A percentile compares a stretch with the other conserved stretches of the same genome.
These are phyloP conservation scores for Miichthys miiuy DNA, from an alignment of 2,797 vertebrate genomes.

Conservation along the genomic window DNA sequence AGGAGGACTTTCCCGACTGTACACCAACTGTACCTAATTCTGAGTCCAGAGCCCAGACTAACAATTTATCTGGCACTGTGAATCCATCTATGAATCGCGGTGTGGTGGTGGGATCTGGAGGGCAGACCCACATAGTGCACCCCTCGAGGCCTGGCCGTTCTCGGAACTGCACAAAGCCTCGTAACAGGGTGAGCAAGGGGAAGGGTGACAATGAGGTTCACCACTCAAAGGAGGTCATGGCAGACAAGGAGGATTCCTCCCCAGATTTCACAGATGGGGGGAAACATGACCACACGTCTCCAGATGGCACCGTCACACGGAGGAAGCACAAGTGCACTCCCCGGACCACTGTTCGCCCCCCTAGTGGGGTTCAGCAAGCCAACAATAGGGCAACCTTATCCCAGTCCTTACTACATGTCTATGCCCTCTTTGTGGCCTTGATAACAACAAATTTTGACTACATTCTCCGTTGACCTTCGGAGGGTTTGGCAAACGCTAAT, in stretches of 20 bases:
- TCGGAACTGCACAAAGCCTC: slow-evolving; percentile 95
- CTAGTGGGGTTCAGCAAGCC: slow-evolving; percentile 97
- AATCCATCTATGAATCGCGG: slow-evolving; percentile 84
- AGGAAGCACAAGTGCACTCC: slow-evolving; percentile 96
- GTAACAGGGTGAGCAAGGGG: slow-evolving; percentile 85
- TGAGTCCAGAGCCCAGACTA: slow-evolving; percentile 94
- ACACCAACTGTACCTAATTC: slow-evolving; percentile 83
- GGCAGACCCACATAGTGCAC: slow-evolving; percentile 81
- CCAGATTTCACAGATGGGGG: slow-evolving; percentile 90
- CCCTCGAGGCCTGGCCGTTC: slow-evolving; percentile 87
- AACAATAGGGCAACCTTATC: slow-evolving; percentile 83
- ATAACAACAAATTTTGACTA: slow-evolving; percentile 86
- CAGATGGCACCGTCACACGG: slow-evolving; percentile 87
- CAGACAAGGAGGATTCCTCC: slow-evolving; percentile 91
- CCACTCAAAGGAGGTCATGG: slow-evolving; percentile 85
- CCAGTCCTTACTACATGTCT: slow-evolving; percentile 70
- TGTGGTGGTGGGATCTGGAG: slow-evolving; percentile 76
- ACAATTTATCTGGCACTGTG: slow-evolving; percentile 89
- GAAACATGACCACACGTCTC: slow-evolving; percentile 91
- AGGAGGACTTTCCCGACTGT: slow-evolving; percentile 94
- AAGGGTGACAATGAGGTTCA: slow-evolving; percentile 90
- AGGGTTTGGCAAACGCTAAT: slow-evolving; percentile 64
- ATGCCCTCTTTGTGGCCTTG: slow-evolving; percentile 83
- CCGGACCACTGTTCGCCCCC: slow-evolving; percentile 92
- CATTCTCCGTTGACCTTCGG: slow-evolving; percentile 89